Percentiles rank a stretch among this genome's conserved stretches.
Evolutionary conservation across 2,113 vertebrate species (phyloP).

Genomic region (Poeciliopsis retropinna): DNA sequence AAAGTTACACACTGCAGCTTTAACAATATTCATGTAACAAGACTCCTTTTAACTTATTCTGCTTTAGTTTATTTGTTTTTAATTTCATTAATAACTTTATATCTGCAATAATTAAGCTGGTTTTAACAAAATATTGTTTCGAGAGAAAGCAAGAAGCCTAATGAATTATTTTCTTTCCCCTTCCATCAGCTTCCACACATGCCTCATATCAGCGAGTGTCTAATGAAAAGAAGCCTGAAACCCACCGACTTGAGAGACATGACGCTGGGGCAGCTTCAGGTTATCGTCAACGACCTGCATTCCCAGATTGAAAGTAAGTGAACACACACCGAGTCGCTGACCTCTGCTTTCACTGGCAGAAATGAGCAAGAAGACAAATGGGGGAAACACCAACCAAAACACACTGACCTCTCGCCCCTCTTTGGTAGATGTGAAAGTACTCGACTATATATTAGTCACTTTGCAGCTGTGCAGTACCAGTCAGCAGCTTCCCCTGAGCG

Average conservation of each 20-base stretch:
- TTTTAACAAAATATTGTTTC: no score
- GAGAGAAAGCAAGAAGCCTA: conserved; percentile 6
- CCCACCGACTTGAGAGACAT: conserved; percentile 94
- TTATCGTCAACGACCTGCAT: conserved; percentile 98
- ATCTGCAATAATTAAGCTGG: background rate
- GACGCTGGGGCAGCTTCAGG: conserved; percentile 96
- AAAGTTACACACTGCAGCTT: no score
- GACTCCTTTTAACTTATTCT: no score
- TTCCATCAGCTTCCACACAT: conserved; percentile 90
- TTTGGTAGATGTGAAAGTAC: conserved; percentile 59
- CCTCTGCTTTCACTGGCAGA: conserved; percentile 43
- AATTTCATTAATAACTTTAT: background rate
- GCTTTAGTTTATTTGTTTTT: no score
- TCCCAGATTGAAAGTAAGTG: conserved; percentile 98
- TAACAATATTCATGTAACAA: no score
- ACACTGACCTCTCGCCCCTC: conserved; percentile 40
- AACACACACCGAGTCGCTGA: conserved; percentile 13
- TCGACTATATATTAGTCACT: conserved; percentile 51
- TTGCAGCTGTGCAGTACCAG: conserved; percentile 34
- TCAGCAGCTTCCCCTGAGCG: conserved; percentile 36
- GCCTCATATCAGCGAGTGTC: conserved; percentile 98
- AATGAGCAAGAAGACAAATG: conserved; percentile 49
- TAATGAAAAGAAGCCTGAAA: conserved; percentile 98
- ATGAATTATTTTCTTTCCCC: background rate
- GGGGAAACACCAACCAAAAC: conserved; percentile 52